Conservation (phyloP, 1,140 invertebrate genomes). For the Nebria ingens region DNA sequence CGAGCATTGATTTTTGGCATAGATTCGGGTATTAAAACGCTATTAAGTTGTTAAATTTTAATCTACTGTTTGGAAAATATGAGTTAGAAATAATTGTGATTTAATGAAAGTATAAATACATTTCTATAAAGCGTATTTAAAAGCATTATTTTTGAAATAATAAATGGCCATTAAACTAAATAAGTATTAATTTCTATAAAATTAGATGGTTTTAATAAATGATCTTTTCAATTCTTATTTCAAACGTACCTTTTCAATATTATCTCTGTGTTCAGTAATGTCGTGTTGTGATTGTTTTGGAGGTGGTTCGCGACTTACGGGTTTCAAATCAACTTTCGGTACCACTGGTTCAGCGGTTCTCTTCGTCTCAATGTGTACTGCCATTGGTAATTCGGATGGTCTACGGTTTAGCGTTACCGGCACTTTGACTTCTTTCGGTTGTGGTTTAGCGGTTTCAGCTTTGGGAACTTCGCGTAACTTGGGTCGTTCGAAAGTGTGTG, state of each 20-base stretch:
- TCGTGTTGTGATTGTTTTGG: neutral
- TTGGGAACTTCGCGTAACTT: slow-evolving; percentile 28
- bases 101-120: no score
- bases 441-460: slow-evolving; percentile 21
- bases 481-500: slow-evolving; percentile 25
- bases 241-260: neutral
- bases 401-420: neutral
- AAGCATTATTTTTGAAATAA: neutral
- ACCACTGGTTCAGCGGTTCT: slow-evolving; percentile 11
- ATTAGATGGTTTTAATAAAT: no score
- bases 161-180: neutral
- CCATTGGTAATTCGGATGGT: slow-evolving; percentile 11
- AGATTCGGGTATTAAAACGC: no score
- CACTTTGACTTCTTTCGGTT: slow-evolving; percentile 26
- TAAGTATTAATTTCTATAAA: no score
- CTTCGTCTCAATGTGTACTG: slow-evolving; percentile 13
- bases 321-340: slow-evolving; percentile 14
- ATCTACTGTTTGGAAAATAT: no score
- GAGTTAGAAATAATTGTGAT: no score
- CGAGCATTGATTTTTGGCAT: no score
- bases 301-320: neutral
- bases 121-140: no score
- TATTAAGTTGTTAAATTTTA: no score
- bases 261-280: neutral
- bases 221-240: no score